A percentile compares a stretch with the other conserved stretches of the same genome.
These are phyloP conservation scores for Clunio marinus DNA, from an alignment of 2,888 invertebrate genomes.

Conservation along the genomic window DNA sequence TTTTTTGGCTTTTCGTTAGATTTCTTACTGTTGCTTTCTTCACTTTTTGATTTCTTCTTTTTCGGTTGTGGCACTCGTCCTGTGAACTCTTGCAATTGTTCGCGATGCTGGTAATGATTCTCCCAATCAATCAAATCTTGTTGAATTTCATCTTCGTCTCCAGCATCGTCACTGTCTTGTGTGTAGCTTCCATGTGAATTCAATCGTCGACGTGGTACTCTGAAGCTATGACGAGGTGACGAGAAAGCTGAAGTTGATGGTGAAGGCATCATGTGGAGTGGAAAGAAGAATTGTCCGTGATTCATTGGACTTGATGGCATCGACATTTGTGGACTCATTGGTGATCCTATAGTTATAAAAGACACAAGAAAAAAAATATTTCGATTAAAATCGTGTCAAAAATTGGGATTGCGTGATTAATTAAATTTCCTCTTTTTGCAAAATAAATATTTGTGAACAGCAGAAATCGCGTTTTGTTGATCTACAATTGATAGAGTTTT, in stretches of 20 bases:
- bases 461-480: slow-evolving; percentile 11
- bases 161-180: background rate
- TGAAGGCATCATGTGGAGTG: slow-evolving; percentile 4
- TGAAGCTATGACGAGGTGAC: slow-evolving; percentile 30
- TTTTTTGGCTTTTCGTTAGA: slow-evolving; percentile 5
- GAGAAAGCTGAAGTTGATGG: slow-evolving; percentile 19
- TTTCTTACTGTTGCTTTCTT: slow-evolving; percentile 8
- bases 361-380: slow-evolving; percentile 7
- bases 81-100: slow-evolving; percentile 4
- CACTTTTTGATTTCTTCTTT: background rate
- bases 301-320: background rate
- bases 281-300: slow-evolving; percentile 13
- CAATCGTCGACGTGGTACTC: background rate
- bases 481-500: background rate
- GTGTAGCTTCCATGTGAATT: slow-evolving; percentile 19
- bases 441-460: background rate
- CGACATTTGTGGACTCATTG: slow-evolving; percentile 24
- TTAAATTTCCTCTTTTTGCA: slow-evolving; percentile 18
- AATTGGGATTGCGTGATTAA: slow-evolving; percentile 1
- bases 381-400: slow-evolving; percentile 35
- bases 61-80: slow-evolving; percentile 15
- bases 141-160: background rate
- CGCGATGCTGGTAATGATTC: background rate
- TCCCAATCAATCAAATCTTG: background rate
- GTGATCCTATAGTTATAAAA: background rate